Base-by-base conservation (phyloP, 2,797 vertebrate genomes). In the Pangasius macronema region DNA sequence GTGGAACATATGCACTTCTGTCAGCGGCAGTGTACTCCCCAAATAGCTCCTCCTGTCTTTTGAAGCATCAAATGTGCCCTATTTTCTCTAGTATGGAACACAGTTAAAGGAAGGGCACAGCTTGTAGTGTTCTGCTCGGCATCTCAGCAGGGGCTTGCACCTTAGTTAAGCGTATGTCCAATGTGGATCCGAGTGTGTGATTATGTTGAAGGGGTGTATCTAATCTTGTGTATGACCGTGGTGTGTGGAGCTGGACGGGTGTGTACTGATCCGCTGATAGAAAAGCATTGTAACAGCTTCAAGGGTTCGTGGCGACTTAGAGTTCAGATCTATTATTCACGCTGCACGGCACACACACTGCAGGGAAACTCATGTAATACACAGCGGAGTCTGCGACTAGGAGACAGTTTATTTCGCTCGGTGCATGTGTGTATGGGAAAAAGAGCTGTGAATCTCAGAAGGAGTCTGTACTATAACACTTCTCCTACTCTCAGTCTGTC, bases 401-500 rank as follows among this genome's bases (percentile, higher is more conserved):
- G 16, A 84, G 82, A 67, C 77, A 33, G 16, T 83, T 82, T 82
- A 76, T 76, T 73, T 85, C n/a, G 79, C 81, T 14, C 0, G 63
- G 59, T 81, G 76, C 67, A 3, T 83, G 88, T 82, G 73, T 85
- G 86, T 86, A 27, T 33, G 79, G 70, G 87, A 85, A 81, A 81
- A 88, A 61, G 83, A 91, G 87, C 88, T 91, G 87, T 84, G 89
- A 90, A 91, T 87, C 87, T 88, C 87, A 84, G 76, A 88, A 88
- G 87, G 86, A 90, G 82, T 87, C 79, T 87, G 88, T 55, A 86
- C 87, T 88, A 75, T 90, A 87, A 89, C 89, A 90, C 90, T 86
- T 89, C 89, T 90, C 89, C 90, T 91, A 91, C 90, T 87, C 88
- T 86, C 90, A 89, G 89, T 87, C 90, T 91, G 90, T 91, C 90